phyloP scores from a whole-genome alignment of 2,888 invertebrate genomes.

The Bellardia bayeri region DNA sequence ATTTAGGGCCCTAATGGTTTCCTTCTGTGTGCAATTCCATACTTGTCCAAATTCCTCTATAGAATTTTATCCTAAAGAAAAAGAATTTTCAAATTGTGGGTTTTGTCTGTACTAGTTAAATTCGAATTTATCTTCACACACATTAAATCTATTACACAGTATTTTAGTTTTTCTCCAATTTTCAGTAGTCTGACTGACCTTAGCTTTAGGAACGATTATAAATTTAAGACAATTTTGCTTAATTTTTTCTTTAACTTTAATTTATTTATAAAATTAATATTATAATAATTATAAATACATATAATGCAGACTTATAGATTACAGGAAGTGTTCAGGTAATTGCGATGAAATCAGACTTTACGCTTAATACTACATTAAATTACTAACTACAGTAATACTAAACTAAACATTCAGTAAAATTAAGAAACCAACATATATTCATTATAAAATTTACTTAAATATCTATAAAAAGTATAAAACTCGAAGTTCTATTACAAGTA shows the following conservation, averaged over 20 bases:
- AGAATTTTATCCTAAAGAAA: too few relatives aligned
- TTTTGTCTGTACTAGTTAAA: too few relatives aligned
- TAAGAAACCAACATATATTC: background rate
- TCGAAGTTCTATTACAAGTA: background rate
- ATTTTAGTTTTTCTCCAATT: too few relatives aligned
- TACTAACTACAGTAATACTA: conserved; percentile 11
- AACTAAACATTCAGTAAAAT: background rate
- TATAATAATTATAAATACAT: conserved; percentile 8
- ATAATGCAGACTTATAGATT: conserved; percentile 68
- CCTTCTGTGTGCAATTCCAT: too few relatives aligned
- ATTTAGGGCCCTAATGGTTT: too few relatives aligned
- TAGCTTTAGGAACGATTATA: background rate
- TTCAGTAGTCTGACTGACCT: too few relatives aligned
- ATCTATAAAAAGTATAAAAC: background rate
- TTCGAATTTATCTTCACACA: too few relatives aligned
- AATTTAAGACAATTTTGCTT: background rate
- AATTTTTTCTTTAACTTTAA: background rate
- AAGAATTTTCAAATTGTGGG: too few relatives aligned
- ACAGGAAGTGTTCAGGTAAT: conserved; percentile 64
- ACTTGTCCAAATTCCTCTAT: too few relatives aligned
- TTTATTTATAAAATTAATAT: conserved; percentile 42
- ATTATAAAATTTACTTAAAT: background rate
- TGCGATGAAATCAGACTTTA: conserved; percentile 70
- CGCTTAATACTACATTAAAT: conserved; percentile 43
- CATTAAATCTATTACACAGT: too few relatives aligned